Evolutionary conservation across 53 echinoderm and acorn worm genomes (phyloP), one percentile per base, ranked within the genome.

Genomic region (Actinopyga echinites): DNA sequence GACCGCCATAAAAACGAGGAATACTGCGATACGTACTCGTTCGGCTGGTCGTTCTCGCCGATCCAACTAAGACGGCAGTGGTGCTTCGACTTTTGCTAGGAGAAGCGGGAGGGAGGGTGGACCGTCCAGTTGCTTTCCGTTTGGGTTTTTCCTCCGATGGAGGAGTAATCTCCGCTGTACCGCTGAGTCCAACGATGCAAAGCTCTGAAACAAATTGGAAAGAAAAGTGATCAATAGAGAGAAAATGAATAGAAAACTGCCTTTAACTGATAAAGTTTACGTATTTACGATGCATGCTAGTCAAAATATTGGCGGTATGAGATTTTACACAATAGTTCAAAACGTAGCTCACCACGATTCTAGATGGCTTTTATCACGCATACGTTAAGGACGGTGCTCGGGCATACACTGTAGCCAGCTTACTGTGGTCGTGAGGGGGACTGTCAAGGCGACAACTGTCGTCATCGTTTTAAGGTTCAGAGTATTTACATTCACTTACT

Each of bases 141-240:
- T 31, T 62, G 63, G 31, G 28, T 24, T 62, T 22, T 30, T 75
- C 45, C 9, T 23, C 19, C 10, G 30, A 5, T 42, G 20, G 35
- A 23, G 69, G 69, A 28, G 75, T 45, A 23, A 43, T 45, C 54
- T 45, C 75, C 29, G 75, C 54, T 45, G 75, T 4, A 12, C 75
- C 54, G 30, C 75, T 75, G 43, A 75, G 75, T 25, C 75, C 75
- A 54, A 75, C 75, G 31, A 75, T 75, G 43, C 75, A 75, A 3
- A 75, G 25, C 20, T 75, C 75, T 75, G 35, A 8, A 17, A 31
- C 5, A 67, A 3, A 49, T 8, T 6, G 64, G 31, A 23, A 63
- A 0, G 7, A 0, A 63, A 63, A 30, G 6, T 63, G 13, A 21
- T 21, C 25, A n/a, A 23, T 26, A 8, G 56, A 56, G 17, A 56